Conservation (phyloP, 2,888 invertebrate species). For the Ischnura elegans region DNA sequence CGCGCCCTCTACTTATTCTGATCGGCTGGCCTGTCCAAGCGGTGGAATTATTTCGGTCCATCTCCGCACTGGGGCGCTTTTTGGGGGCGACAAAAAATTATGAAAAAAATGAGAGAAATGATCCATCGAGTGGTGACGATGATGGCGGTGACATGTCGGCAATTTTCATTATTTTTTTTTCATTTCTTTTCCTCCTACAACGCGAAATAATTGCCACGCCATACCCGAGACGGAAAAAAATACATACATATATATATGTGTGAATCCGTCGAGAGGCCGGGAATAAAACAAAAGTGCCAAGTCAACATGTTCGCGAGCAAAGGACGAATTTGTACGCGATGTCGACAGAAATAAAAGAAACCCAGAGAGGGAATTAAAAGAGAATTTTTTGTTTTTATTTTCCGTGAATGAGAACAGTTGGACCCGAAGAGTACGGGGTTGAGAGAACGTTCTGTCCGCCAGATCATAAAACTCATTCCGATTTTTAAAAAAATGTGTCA, state of each 20-base stretch:
- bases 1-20: not conserved
- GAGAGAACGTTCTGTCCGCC: not conserved
- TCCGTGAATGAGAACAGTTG: not conserved
- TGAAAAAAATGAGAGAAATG: not conserved
- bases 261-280: not conserved
- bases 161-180: not conserved
- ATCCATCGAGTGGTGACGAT: not conserved
- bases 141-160: not conserved
- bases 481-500: slow-evolving; percentile 23
- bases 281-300: not conserved
- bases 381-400: not conserved
- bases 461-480: slow-evolving; percentile 31
- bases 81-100: too few relatives aligned
- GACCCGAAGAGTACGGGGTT: not conserved
- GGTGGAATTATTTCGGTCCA: not conserved
- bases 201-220: not conserved
- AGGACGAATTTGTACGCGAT: not conserved
- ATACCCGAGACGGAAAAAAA: not conserved
- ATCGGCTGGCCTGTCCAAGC: not conserved
- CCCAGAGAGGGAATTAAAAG: not conserved
- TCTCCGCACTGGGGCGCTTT: too few relatives aligned
- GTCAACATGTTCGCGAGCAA: not conserved
- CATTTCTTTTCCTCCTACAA: not conserved
- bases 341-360: slow-evolving; percentile 12
- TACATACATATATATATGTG: too few relatives aligned